phyloP scores from a whole-genome alignment of 2,888 invertebrate species.

The Lottia scabra region DNA sequence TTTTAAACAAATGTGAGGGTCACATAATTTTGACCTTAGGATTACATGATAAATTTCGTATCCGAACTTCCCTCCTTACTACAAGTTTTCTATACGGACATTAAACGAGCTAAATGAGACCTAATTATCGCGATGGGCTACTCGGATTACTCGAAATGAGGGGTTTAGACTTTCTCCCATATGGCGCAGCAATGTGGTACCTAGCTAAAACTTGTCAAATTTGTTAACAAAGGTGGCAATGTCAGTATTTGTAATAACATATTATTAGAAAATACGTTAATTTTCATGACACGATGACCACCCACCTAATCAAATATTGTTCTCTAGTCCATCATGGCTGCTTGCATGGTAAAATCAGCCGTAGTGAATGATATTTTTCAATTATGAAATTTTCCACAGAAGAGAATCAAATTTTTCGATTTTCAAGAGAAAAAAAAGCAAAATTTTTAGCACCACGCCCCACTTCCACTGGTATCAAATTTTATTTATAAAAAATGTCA shows the following conservation, averaged over 20 bases:
- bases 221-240: neutral
- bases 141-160: neutral
- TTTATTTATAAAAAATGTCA: too few species aligned
- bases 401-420: too few species aligned
- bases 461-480: too few species aligned
- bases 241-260: neutral
- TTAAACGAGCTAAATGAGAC: neutral
- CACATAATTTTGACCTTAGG: neutral
- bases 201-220: neutral
- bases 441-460: too few species aligned
- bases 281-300: too few species aligned
- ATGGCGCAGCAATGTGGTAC: neutral
- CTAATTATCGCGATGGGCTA: neutral
- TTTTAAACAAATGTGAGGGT: neutral
- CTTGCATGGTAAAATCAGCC: too few species aligned
- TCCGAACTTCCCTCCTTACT: neutral
- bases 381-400: too few species aligned
- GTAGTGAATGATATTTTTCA: too few species aligned
- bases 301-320: too few species aligned
- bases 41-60: conserved; percentile 4
- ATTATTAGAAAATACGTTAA: too few species aligned
- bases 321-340: too few species aligned
- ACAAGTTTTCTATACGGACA: neutral
- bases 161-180: conserved; percentile 5
- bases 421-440: too few species aligned